Percentiles rank a stretch among this genome's conserved stretches.
phyloP scores from a whole-genome alignment of 2,113 vertebrate species.

The Notothenia rossii region DNA sequence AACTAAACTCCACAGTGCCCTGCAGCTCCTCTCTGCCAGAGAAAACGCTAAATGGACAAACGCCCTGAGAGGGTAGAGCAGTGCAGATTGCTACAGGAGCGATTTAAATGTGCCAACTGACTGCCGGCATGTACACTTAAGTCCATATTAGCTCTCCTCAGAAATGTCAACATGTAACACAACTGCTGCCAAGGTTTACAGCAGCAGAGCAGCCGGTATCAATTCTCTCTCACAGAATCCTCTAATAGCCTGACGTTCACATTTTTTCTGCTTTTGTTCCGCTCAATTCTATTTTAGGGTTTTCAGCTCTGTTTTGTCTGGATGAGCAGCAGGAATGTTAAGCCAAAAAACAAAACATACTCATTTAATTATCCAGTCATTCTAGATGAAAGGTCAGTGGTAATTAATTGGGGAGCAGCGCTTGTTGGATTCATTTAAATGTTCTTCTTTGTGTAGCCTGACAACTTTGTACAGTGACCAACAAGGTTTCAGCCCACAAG shows the following conservation, averaged over 20 bases:
- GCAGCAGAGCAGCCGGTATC: constrained; percentile 1
- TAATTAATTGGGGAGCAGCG: constrained; percentile 32
- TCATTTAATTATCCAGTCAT: constrained; percentile 28
- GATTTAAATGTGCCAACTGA: not conserved
- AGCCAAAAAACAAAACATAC: not conserved
- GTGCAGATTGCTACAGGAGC: not conserved
- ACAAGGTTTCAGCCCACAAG: constrained; percentile 6
- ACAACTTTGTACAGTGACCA: constrained; percentile 22
- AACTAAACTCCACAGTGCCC: too few species aligned
- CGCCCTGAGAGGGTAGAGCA: not conserved
- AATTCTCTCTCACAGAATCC: not conserved
- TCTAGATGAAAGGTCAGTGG: constrained; percentile 36
- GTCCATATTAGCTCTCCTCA: not conserved
- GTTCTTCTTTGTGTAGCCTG: constrained; percentile 19
- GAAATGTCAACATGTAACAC: constrained; percentile 15
- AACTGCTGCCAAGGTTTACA: not conserved
- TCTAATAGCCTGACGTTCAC: not conserved
- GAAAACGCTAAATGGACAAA: not conserved
- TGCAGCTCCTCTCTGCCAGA: too few species aligned
- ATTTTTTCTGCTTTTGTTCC: constrained; percentile 19
- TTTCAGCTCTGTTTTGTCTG: constrained; percentile 16
- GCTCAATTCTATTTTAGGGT: constrained; percentile 11
- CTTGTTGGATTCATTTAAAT: constrained; percentile 35
- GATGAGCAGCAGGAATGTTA: constrained; percentile 11
- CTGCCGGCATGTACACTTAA: not conserved